phyloP scores from a whole-genome alignment of 2,888 invertebrate genomes.

The Acrocyrtus sp. region DNA sequence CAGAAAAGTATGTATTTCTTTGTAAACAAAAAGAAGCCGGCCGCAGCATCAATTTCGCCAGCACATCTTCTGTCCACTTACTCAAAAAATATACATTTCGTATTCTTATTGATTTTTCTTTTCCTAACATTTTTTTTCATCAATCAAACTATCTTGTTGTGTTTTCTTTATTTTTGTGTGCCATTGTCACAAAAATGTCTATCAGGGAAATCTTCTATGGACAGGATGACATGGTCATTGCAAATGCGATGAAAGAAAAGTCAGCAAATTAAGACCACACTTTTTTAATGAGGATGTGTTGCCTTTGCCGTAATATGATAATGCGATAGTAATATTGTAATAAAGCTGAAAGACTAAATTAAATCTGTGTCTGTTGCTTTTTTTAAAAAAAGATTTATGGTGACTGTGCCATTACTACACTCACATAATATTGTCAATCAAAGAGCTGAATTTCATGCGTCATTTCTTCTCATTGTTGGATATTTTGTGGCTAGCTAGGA shows the following conservation, averaged over 20 bases:
- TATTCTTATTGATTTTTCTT: not conserved
- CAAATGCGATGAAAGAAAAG: no score
- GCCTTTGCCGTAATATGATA: no score
- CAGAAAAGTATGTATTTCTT: not conserved
- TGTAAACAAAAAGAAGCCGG: constrained; percentile 3
- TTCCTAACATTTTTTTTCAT: not conserved
- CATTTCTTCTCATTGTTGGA: constrained; percentile 9
- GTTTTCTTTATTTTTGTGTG: constrained; percentile 14
- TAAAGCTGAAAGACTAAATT: no score
- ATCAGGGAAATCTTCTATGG: no score
- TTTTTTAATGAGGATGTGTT: no score
- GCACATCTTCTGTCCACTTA: not conserved
- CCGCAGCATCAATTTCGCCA: constrained; percentile 4
- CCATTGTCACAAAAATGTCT: constrained; percentile 38
- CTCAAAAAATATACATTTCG: not conserved
- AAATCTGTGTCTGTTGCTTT: no score
- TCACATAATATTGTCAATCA: no score
- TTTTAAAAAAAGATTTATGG: no score
- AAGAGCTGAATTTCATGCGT: constrained; percentile 14
- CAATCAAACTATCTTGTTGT: not conserved
- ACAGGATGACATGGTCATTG: no score
- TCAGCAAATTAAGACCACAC: no score
- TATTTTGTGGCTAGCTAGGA: not conserved
- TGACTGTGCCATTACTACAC: no score
- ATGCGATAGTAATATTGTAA: no score